phyloP scores from a whole-genome alignment of 2,888 invertebrate genomes.

The Globia sparganii region DNA sequence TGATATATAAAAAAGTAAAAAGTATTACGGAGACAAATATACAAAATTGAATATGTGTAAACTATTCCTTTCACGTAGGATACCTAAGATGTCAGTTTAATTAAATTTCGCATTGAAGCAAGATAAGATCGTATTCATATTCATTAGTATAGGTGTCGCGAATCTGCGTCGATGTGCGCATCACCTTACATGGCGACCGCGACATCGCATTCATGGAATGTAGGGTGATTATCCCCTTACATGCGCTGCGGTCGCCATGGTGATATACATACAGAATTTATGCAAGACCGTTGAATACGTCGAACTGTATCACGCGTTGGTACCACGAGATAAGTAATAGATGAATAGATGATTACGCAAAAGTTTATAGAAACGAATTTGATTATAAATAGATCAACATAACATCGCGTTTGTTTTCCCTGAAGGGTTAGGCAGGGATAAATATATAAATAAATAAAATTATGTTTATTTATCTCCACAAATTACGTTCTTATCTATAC shows the following conservation, averaged over 20 bases:
- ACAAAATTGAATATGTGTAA: too few relatives aligned
- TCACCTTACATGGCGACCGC: conserved; percentile 73
- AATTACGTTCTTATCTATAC: too few relatives aligned
- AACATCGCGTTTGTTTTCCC: too few relatives aligned
- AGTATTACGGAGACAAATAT: not conserved
- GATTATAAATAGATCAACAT: too few relatives aligned
- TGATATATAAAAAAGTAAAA: not conserved
- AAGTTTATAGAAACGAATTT: not conserved
- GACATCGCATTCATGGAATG: conserved; percentile 77
- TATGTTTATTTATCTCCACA: too few relatives aligned
- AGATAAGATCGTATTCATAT: conserved; percentile 29
- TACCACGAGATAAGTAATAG: too few relatives aligned
- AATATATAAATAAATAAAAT: too few relatives aligned
- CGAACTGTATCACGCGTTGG: conserved; percentile 3
- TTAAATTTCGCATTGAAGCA: not conserved
- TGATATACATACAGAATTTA: conserved; percentile 44
- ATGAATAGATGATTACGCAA: not conserved
- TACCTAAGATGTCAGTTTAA: not conserved
- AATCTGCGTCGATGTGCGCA: conserved; percentile 63
- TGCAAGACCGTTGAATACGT: conserved; percentile 13
- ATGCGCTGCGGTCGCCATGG: conserved; percentile 60
- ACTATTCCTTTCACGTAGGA: not conserved
- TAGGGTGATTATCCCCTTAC: conserved; percentile 77
- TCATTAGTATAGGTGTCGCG: conserved; percentile 48
- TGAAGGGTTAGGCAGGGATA: not conserved